phyloP scores from a whole-genome alignment of 2,797 vertebrate genomes.

The Schizothorax lantsangensis region DNA sequence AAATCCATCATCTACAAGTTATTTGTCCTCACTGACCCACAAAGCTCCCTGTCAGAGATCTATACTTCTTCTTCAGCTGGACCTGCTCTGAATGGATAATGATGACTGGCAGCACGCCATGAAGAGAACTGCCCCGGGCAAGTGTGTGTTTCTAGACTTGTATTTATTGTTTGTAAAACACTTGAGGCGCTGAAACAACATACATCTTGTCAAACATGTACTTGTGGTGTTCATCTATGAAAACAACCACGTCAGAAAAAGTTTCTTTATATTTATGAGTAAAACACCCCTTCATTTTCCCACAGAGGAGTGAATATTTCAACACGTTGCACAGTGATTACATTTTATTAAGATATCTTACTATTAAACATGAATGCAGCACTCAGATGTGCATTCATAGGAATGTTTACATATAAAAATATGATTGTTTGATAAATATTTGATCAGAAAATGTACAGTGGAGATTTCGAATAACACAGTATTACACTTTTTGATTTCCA shows the following conservation, averaged over 20 bases:
- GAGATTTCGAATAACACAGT: constrained; percentile 32
- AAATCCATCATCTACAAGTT: constrained; percentile 32
- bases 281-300: not conserved
- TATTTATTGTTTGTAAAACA: constrained; percentile 17
- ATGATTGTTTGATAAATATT: constrained; percentile 55
- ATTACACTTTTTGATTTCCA: not conserved
- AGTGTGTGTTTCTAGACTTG: not conserved
- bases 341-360: constrained; percentile 71
- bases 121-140: constrained; percentile 26
- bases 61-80: constrained; percentile 20
- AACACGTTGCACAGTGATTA: constrained; percentile 66
- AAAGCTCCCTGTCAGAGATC: constrained; percentile 45
- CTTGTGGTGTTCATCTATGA: not conserved
- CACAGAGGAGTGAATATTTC: not conserved
- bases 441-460: constrained; percentile 69
- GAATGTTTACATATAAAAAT: constrained; percentile 49
- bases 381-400: constrained; percentile 5
- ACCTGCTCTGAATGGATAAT: constrained; percentile 47
- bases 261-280: not conserved
- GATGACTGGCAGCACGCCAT: constrained; percentile 31
- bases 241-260: constrained; percentile 6
- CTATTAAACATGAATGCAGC: constrained; percentile 35
- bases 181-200: not conserved
- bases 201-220: not conserved
- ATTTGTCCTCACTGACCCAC: constrained; percentile 46